Conservation (phyloP, 2,888 invertebrate genomes). For the Pristionchus maxplancki region DNA sequence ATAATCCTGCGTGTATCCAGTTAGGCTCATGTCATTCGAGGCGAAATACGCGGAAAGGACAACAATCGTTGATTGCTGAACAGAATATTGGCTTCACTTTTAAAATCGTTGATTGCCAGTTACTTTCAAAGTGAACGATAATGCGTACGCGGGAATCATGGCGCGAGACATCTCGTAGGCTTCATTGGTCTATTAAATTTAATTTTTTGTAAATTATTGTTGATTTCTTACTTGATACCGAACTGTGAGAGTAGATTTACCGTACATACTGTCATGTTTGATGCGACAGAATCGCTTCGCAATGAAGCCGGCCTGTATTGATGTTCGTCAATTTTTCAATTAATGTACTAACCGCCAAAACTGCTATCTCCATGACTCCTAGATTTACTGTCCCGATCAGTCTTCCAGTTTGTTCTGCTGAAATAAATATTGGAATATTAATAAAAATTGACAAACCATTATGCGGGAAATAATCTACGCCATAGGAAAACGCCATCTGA, state of each 20-base stretch:
- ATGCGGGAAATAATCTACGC: background rate
- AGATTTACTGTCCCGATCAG: background rate
- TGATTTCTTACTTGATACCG: too few species aligned
- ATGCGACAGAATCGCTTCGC: too few species aligned
- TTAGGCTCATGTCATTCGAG: background rate
- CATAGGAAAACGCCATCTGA: background rate
- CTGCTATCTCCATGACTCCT: background rate
- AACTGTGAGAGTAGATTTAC: too few species aligned
- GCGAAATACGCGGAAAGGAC: background rate
- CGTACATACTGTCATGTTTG: too few species aligned
- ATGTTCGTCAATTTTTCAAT: too few species aligned
- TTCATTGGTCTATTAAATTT: background rate
- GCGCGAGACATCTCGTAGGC: background rate
- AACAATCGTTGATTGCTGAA: background rate
- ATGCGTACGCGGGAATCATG: background rate
- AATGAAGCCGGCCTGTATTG: too few species aligned
- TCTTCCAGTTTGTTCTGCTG: background rate
- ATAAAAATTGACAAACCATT: background rate
- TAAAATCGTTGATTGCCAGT: background rate
- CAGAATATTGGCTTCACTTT: background rate
- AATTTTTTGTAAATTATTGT: too few species aligned
- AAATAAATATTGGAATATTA: background rate
- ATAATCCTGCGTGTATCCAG: background rate
- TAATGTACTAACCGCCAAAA: background rate
- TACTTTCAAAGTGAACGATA: background rate